Base-by-base conservation (phyloP, 2,113 vertebrate species). In the Miniopterus natalensis region DNA sequence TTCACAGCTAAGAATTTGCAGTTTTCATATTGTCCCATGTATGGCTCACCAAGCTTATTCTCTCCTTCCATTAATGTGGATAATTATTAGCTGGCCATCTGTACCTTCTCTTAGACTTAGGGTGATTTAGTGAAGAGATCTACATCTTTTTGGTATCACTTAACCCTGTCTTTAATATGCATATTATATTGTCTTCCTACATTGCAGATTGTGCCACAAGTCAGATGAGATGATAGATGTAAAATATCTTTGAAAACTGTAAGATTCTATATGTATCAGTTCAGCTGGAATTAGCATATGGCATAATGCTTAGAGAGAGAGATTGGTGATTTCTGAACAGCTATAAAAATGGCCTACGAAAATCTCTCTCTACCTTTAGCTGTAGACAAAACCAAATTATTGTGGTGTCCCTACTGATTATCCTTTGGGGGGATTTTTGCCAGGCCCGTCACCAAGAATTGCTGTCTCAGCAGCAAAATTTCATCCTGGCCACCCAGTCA, bases 391-490 rank as follows among this genome's bases (percentile, higher is more conserved):
- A 65, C 8, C 45, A 94, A 80, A 93, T 90, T 71, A 42, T 49
- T 88, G 6, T 66, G 6, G 8, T 83, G 61, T 97, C 45, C 18
- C 4, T 90, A 65, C 36, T 97, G n/a, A 96, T 45, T 70, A 1
- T 87, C 27, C 17, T 94, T 90, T 92, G 20, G 75, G 77, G 88
- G 74, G 3, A 14, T 92, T 65, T 87, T 95, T 61, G 63, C 88
- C 98, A 99, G 99, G 97, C 95, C 0, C 98, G 97, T 97, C 99
- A 99, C 86, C 99, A 99, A 98, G 99, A 99, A 97, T 99, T 99
- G 94, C 99, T 99, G 95, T 98, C 99, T 74, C 99, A 99, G 95
- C 99, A 99, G 97, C 99, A 99, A 51, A 98, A 99, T 11, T 93
- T 99, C 20, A 98, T 99, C 86, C 98, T 99, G 95, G 98, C 99